Base-by-base conservation (phyloP, 2,113 vertebrate genomes). In the Butastur rufipennis region DNA sequence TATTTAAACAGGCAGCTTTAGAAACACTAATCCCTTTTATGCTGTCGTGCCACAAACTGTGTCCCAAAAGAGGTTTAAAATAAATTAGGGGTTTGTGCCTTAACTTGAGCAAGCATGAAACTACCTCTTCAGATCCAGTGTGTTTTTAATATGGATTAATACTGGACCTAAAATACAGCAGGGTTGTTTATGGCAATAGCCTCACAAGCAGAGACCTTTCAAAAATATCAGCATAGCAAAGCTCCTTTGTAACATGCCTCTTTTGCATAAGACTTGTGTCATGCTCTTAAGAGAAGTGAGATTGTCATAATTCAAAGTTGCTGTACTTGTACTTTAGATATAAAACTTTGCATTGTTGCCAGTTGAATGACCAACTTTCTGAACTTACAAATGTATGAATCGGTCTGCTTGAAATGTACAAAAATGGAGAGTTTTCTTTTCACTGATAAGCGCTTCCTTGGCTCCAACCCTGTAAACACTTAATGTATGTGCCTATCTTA, bases 401-500 rank as follows among this genome's bases (percentile, higher is more conserved):
- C 18, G 5, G 15, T 71, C 15, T 27, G 27, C 59, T 81, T 83
- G 31, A 43, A 22, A 43, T 42, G 23, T 36, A 10, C 75, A 26
- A 31, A 73, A 89, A 74, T 52, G 14, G 61, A 74, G 43, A 74
- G 29, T 70, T 94, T 95, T 55, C 82, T 86, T 58, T 58, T 77
- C 65, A 42, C 34, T 65, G 26, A 16, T 31, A 65, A 75, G 32
- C 27, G 19, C 26, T 40, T 31, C 65, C 47, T 88, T 92, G 67
- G 32, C 74, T 86, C 22, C 15, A 50, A 4, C 34, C 68, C 34
- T 43, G 23, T 40, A 34, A 86, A 29, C 31, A 47, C 47, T 67
- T 43, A 8, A 9, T 0, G 0, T 26, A 8, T 4, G 0, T 29
- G 21, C 40, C 55, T 90, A 2, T 43, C 21, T 34, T 38, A 19